Base-by-base conservation (phyloP, 37 sponge, comb jelly and placozoan genomes). In the Bolinopsis microptera region DNA sequence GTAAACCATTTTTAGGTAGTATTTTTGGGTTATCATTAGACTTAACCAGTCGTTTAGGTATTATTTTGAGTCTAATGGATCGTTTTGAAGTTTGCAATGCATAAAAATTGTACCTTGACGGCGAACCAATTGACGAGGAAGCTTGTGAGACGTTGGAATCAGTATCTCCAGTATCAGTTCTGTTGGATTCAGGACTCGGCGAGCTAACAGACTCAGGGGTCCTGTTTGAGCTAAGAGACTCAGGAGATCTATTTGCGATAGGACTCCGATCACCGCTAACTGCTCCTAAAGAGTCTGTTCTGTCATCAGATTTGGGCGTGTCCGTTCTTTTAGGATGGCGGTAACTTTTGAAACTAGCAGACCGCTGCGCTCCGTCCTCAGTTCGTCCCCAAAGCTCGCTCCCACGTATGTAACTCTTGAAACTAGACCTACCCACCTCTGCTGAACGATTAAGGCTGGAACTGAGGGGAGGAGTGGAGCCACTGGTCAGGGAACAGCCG, bases 261-360 rank as follows among this genome's bases (percentile, higher is more conserved):
- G 61, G 61, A 48, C 61, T 48, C 61, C 13, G 61, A 48, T 13
- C 13, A 18, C 9, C 5, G 61, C 9, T 48, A 48, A 5, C 61
- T 18, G 61, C 61, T 48, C 61, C 61, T 48, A 13, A 13, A 48
- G 61, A 48, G 13, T 13, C 13, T 13, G 61, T 48, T 18, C 9
- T 48, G 9, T 48, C 9, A 13, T 48, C 61, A 48, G 61, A 48
- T 48, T 18, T 5, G 5, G 61, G 61, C 61, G 61, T 48, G 61
- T 48, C 61, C 13, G 61, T 5, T 48, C 13, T 48, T 13, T 48
- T 48, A 18, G 32, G 80, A 18, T 3, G 28, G 37, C 35, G 80
- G 37, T 77, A 77, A 32, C 35, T 77, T 36, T 32, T 77, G 80
- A 77, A 77, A 34, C 80, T 77, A 1, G 80, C 80, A 5, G 80